Base-by-base conservation (phyloP, 2,888 invertebrate species). In the Hecatera dysodea region DNA sequence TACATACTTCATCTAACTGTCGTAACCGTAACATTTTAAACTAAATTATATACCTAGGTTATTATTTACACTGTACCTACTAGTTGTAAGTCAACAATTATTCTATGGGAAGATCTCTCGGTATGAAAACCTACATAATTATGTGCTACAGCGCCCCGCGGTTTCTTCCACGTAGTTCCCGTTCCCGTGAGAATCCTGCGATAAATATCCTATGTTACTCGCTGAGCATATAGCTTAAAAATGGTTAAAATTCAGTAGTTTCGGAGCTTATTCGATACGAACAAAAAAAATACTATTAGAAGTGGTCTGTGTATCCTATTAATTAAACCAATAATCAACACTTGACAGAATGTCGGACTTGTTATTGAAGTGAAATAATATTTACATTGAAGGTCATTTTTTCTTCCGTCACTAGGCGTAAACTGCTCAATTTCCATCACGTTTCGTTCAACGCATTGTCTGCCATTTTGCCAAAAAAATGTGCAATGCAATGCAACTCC, bases 381-480 rank as follows among this genome's bases (percentile, higher is more conserved):
- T 33, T 57, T 19, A 59, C 15, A 48, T 29, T 68, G 48, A 81
- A 81, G 79, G 78, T 15, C 65, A 29, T 77, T 66, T 79, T 72
- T 66, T 76, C 61, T 66, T 39, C n/a, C 33, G 27, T 11, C 55
- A 79, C 56, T 64, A 64, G 2, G n/a, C 19, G n/a, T 60, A 46
- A 75, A 64, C 44, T 64, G 63, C 50, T 67, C 33, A 46, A 63
- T 80, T 75, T 75, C 19, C 60, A 52, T 61, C 63, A 67, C 59
- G 67, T 80, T 55, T 60, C 15, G 57, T 15, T 63, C 2, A 48
- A 48, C 24, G 42, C 42, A 61, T 63, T 78, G 44, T 46, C 8
- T 17, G 48, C 17, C 27, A 59, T 60, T 55, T 55, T 24, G 24
- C 27, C 61, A 24, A 29, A 1, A 27, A 27, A 72, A 62, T 57